These are phyloP conservation scores for Mormoops blainvillei DNA, from an alignment of 2,113 vertebrate genomes.

Conservation along the genomic window DNA sequence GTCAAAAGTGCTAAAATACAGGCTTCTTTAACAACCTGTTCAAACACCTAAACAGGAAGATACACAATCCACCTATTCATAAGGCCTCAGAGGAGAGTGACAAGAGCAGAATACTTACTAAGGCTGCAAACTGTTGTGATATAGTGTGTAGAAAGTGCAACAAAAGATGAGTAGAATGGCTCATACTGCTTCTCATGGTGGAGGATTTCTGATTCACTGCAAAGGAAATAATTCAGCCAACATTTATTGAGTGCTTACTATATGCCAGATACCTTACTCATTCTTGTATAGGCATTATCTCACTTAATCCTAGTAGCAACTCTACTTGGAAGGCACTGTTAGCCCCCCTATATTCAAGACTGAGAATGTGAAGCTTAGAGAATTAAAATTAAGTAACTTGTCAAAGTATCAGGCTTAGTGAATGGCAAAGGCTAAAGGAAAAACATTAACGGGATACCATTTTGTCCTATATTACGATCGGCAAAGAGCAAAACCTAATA, in stretches of 20 bases:
- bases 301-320: not conserved
- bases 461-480: not conserved
- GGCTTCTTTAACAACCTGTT: not conserved
- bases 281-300: too few species aligned
- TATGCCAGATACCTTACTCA: not conserved
- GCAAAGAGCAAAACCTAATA: not conserved
- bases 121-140: slow-evolving; percentile 97
- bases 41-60: not conserved
- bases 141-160: slow-evolving; percentile 98
- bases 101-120: slow-evolving; percentile 85
- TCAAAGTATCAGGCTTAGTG: not conserved
- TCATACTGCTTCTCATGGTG: slow-evolving; percentile 99
- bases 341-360: not conserved
- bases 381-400: not conserved
- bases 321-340: not conserved
- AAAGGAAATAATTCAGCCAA: slow-evolving; percentile 35
- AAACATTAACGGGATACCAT: not conserved
- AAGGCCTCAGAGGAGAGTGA: not conserved
- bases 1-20: rapidly evolving
- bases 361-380: not conserved
- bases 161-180: slow-evolving; percentile 98
- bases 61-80: not conserved
- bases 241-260: not conserved
- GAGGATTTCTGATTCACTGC: slow-evolving; percentile 96
- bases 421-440: not conserved